Base-by-base conservation (phyloP, 2,797 vertebrate genomes). In the Huso huso region DNA sequence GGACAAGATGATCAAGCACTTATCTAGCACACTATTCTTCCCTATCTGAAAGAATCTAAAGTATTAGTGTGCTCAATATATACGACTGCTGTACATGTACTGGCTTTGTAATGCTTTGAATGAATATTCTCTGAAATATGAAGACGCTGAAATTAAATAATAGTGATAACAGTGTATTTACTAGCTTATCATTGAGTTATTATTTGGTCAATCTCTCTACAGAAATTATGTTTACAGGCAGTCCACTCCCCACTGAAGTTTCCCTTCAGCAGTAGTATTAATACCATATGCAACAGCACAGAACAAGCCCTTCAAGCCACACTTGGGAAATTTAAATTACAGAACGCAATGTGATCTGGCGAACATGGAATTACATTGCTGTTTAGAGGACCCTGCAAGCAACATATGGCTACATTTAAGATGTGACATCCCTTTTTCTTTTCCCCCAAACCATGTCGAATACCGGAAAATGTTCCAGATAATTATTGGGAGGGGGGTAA, bases 301-400 rank as follows among this genome's bases (percentile, higher is more conserved):
- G 67, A 71, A 64, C 66, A 68, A 70, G 73, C 73, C 77, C 79
- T 74, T 79, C 76, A 82, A 86, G 74, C 76, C 84, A 77, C 79
- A 69, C 75, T 74, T 72, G 79, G 81, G 87, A 86, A 84, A 86
- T 85, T 83, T 81, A 81, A 37, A 48, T 82, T 80, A 82, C 78
- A 78, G 63, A 83, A 74, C 68, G 71, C 82, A 84, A 87, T 77
- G 75, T 87, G 85, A 86, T 88, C 88, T 89, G 88, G 88, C 84
- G 88, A 79, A 73, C 80, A 63, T 69, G 61, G 51, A 68, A 75
- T 77, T 75, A 72, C 67, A 84, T 77, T 81, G 83, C 61, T 78
- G 82, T 84, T 84, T 78, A 79, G 84, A 86, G 83, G 85, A 87
- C 79, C 37, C 74, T 75, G 73, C 81, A 70, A 83, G 81, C 68